A percentile compares a stretch with the other conserved stretches of the same genome.
These are phyloP conservation scores for Morpho helenor DNA, from an alignment of 2,888 invertebrate species.

Conservation along the genomic window DNA sequence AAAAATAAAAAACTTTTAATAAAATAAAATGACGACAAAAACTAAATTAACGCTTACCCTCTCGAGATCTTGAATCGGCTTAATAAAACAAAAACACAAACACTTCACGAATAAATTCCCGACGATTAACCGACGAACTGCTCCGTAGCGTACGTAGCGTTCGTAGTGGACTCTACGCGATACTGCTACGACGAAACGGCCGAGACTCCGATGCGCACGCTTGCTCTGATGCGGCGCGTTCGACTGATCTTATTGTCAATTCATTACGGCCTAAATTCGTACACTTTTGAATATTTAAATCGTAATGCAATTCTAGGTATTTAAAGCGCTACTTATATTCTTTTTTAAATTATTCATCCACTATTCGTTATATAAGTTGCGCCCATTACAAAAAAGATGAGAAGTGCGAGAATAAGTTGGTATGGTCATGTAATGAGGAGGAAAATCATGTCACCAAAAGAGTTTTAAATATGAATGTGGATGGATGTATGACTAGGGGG, in stretches of 20 bases:
- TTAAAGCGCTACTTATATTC: no score
- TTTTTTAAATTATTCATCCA: no score
- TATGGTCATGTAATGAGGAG: no score
- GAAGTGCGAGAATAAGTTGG: no score
- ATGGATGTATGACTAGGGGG: no score
- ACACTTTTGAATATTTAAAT: constrained; percentile 7
- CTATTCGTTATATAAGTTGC: no score
- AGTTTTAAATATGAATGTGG: no score
- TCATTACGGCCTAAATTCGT: constrained; percentile 28
- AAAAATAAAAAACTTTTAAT: not conserved
- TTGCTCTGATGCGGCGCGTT: constrained; percentile 20
- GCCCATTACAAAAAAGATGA: no score
- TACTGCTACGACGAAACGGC: constrained; percentile 32
- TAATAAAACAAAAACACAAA: constrained; percentile 17
- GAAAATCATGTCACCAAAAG: no score
- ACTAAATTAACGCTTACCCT: constrained; percentile 11
- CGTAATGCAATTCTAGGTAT: not conserved
- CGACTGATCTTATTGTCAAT: constrained; percentile 29
- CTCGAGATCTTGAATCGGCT: constrained; percentile 7
- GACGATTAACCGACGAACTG: constrained; percentile 9
- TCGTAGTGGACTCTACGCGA: constrained; percentile 34
- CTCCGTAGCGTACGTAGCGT: constrained; percentile 34
- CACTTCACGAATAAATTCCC: constrained; percentile 21
- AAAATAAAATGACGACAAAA: not conserved
- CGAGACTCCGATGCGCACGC: constrained; percentile 31